Evolutionary conservation across 2,113 vertebrate genomes (phyloP).

Genomic region (Sakesphorus luctuosus): DNA sequence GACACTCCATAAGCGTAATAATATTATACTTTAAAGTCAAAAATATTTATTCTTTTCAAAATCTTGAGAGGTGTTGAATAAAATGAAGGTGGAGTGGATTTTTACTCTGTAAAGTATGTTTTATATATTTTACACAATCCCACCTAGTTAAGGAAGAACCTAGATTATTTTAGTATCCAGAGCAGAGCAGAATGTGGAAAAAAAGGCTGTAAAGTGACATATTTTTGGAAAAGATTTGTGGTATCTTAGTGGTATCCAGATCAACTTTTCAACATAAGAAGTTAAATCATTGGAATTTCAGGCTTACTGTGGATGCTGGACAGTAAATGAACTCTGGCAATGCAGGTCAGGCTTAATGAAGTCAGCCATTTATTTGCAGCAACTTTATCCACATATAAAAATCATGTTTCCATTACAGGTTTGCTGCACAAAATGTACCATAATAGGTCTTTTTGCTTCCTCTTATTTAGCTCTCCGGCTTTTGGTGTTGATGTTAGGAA

Average conservation of each 20-base stretch:
- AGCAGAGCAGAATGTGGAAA: neutral
- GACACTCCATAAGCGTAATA: neutral
- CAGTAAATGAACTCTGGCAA: neutral
- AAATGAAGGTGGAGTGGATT: constrained; percentile 38
- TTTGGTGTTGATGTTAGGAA: neutral
- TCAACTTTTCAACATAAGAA: neutral
- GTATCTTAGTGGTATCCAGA: neutral
- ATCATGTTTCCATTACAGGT: neutral
- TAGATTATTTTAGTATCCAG: neutral
- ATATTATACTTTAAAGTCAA: neutral
- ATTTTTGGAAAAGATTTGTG: neutral
- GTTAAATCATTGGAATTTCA: neutral
- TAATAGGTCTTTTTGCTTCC: neutral
- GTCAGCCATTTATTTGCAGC: neutral
- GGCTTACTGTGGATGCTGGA: neutral
- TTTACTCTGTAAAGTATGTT: neutral
- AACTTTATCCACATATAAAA: neutral
- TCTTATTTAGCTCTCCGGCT: neutral
- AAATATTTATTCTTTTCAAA: constrained; percentile 26
- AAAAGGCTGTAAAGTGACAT: neutral
- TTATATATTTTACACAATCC: neutral
- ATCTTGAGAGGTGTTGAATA: constrained; percentile 38
- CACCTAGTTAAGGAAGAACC: neutral
- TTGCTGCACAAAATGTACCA: neutral
- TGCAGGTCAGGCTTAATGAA: neutral